Evolutionary conservation across 2,888 invertebrate species (phyloP).

Genomic region (Himalopsyche anomala): DNA sequence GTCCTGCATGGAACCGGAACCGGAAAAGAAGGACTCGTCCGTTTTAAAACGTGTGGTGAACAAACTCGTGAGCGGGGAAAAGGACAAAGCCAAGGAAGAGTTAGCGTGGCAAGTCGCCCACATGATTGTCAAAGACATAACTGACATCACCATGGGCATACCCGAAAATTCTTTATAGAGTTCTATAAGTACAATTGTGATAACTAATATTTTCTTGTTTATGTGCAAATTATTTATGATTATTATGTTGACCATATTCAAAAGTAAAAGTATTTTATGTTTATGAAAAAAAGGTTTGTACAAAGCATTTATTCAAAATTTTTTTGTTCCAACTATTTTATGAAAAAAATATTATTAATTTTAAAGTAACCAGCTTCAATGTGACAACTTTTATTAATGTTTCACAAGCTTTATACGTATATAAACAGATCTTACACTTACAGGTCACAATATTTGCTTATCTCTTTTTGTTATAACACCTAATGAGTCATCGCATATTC

Average conservation of each 20-base stretch:
- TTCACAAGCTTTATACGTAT: too few relatives aligned
- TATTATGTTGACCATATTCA: constrained; percentile 62
- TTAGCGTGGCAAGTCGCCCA: constrained; percentile 98
- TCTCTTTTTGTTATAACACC: too few relatives aligned
- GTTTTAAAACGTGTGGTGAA: constrained; percentile 81
- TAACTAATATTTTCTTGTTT: constrained; percentile 62
- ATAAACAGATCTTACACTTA: too few relatives aligned
- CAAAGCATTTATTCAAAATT: constrained; percentile 60
- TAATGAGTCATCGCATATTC: neutral
- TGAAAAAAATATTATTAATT: neutral
- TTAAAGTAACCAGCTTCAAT: too few relatives aligned
- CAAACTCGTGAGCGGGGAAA: constrained; percentile 88
- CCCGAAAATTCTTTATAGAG: constrained; percentile 72
- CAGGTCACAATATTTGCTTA: too few relatives aligned
- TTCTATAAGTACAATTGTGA: constrained; percentile 61
- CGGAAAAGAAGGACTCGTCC: constrained; percentile 76
- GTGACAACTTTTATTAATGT: too few relatives aligned
- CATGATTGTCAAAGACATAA: constrained; percentile 97
- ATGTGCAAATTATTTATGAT: constrained; percentile 57
- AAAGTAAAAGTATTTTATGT: constrained; percentile 56
- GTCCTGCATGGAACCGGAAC: constrained; percentile 91
- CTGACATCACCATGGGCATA: constrained; percentile 86
- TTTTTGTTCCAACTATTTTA: neutral
- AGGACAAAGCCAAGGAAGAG: constrained; percentile 94
- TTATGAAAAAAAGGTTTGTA: constrained; percentile 58